Evolutionary conservation across 2,797 vertebrate genomes (phyloP), one percentile per base, ranked within the genome.

Genomic region (Lophius americanus): DNA sequence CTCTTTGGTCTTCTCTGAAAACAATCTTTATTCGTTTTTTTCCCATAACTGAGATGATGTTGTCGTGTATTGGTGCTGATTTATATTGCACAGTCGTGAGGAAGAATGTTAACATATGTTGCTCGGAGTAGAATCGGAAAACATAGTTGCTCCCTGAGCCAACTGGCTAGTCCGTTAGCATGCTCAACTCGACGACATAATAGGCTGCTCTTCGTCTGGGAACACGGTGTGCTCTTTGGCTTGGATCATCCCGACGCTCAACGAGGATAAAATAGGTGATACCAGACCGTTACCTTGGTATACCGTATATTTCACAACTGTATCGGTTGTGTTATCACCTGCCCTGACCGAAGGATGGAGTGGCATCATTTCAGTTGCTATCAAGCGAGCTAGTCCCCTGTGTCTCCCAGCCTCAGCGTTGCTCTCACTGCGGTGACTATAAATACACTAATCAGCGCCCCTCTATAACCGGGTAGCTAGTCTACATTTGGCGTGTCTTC

Each of bases 371-470:
- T 48, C 54, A 53, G 9, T 65, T 54, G 76, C 64, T 84, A 85
- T 68, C 73, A 54, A 53, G 54, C 60, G 38, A 75, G 78, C 73
- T 81, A 78, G 70, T 68, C 67, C 70, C 64, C 54, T 9, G 75
- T 66, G 79, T 75, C 59, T 74, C 69, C 72, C 64, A 66, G 64
- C 63, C 52, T 72, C 78, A 70, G 63, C 51, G 6, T 64, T 67
- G 68, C 76, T 68, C 70, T 79, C 54, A 33, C 53, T 78, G 74
- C 75, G 44, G 78, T 43, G 76, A 79, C 88, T 91, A 90, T 82
- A 91, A 88, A 92, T 92, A 92, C 51, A 70, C 84, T 65, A 64
- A 38, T 74, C 64, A 2, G 60, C 64, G 64, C 79, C 64, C 68
- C 70, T 67, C 73, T 58, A 68, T 70, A 85, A 74, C 78, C 64